Percentiles rank a stretch among this genome's conserved stretches.
Evolutionary conservation across 2,113 vertebrate genomes (phyloP).

Genomic region (Rhynchomys soricoides): DNA sequence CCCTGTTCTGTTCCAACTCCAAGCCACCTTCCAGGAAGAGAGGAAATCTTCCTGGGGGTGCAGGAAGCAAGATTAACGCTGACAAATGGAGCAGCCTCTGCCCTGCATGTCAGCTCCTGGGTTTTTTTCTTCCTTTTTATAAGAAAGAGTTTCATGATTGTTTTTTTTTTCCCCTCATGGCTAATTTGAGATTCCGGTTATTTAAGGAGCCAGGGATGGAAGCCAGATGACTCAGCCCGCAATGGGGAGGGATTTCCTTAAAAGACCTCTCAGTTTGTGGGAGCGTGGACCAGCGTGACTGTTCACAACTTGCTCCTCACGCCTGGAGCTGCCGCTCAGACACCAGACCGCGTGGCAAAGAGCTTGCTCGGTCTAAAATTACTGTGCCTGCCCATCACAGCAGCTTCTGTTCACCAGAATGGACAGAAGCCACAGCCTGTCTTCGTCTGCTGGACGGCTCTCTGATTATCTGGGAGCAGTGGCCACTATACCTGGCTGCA

Average conservation of each 20-base stretch:
- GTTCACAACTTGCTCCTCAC: neutral
- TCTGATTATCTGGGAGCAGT: fast-evolving
- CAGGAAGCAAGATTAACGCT: neutral
- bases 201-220: conserved; percentile 1
- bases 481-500: fast-evolving
- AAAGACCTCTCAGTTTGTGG: neutral
- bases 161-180: neutral
- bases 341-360: neutral
- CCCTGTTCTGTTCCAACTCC: neutral
- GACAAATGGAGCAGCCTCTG: neutral
- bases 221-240: neutral
- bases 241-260: conserved; percentile 3
- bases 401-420: neutral
- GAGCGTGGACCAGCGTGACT: neutral
- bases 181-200: conserved; percentile 36
- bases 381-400: neutral
- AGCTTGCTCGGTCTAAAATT: neutral
- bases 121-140: neutral
- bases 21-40: neutral
- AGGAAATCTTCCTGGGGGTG: neutral
- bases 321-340: neutral
- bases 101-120: neutral
- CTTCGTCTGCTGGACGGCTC: neutral
- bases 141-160: neutral
- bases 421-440: neutral